These are phyloP conservation scores for Aproaerema taeniolella DNA, from an alignment of 2,888 invertebrate species.

Conservation along the genomic window DNA sequence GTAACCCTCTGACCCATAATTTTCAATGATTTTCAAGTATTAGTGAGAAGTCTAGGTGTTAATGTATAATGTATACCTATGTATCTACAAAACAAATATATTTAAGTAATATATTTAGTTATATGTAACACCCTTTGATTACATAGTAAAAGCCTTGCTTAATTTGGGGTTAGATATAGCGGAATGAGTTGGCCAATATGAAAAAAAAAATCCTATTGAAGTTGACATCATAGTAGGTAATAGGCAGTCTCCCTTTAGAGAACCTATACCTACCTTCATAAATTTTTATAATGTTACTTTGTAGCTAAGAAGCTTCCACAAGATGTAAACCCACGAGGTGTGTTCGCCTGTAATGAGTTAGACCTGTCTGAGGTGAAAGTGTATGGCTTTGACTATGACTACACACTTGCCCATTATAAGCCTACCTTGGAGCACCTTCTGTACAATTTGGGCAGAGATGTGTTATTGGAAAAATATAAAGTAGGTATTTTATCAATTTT, in stretches of 20 bases:
- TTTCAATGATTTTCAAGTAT: too few species aligned
- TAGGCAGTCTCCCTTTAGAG: too few species aligned
- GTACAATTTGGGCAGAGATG: slow-evolving; percentile 92
- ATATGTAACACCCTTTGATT: not conserved
- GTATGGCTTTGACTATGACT: slow-evolving; percentile 99
- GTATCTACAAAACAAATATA: not conserved
- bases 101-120: too few species aligned
- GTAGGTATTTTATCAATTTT: too few species aligned
- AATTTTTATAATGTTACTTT: too few species aligned
- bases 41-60: too few species aligned
- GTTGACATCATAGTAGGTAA: too few species aligned
- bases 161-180: too few species aligned
- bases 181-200: too few species aligned
- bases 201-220: too few species aligned
- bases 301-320: slow-evolving; percentile 93
- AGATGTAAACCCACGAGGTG: slow-evolving; percentile 90
- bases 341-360: slow-evolving; percentile 97
- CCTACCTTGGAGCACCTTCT: slow-evolving; percentile 91
- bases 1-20: too few species aligned
- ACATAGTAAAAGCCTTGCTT: not conserved
- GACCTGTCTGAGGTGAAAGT: slow-evolving; percentile 94
- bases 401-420: slow-evolving; percentile 97
- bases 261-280: too few species aligned
- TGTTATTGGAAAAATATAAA: slow-evolving; percentile 91
- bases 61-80: not conserved